phyloP scores from a whole-genome alignment of 2,888 invertebrate genomes.

The Drosophila kokeensis region DNA sequence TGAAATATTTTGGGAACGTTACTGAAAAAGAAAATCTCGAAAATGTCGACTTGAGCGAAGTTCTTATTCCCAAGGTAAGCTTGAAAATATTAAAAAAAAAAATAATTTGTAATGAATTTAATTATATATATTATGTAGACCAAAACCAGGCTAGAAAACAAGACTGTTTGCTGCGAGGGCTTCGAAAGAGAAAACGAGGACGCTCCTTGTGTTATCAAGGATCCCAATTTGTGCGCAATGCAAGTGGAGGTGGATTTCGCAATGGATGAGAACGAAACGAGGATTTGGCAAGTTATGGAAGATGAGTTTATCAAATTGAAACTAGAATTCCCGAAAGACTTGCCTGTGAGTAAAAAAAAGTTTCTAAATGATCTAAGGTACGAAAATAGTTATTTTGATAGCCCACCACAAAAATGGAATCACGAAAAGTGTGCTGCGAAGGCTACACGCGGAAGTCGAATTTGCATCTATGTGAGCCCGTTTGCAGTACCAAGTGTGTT shows the following conservation, averaged over 20 bases:
- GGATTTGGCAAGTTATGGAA: neutral
- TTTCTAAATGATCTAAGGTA: neutral
- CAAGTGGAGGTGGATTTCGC: conserved; percentile 3
- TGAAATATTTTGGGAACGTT: rapidly evolving
- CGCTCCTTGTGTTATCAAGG: conserved; percentile 27
- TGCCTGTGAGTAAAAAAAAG: neutral
- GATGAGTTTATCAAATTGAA: neutral
- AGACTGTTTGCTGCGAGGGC: conserved; percentile 40
- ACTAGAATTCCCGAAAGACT: no score
- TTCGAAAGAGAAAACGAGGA: conserved; percentile 16
- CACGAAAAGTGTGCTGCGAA: conserved; percentile 25
- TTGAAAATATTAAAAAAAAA: no score
- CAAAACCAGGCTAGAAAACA: neutral
- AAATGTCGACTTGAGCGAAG: neutral
- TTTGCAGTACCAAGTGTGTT: conserved; percentile 64
- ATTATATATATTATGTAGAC: neutral
- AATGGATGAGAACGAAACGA: neutral
- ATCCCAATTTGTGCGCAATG: conserved; percentile 33
- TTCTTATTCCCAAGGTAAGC: neutral
- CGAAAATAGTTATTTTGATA: neutral
- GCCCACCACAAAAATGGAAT: neutral
- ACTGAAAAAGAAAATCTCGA: neutral
- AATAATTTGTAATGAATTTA: neutral
- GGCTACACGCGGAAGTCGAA: conserved; percentile 31
- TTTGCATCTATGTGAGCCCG: conserved; percentile 45